A percentile compares a stretch with the other conserved stretches of the same genome.
Conservation (phyloP, 2,797 vertebrate genomes). For the Tarsius wallacei region DNA sequence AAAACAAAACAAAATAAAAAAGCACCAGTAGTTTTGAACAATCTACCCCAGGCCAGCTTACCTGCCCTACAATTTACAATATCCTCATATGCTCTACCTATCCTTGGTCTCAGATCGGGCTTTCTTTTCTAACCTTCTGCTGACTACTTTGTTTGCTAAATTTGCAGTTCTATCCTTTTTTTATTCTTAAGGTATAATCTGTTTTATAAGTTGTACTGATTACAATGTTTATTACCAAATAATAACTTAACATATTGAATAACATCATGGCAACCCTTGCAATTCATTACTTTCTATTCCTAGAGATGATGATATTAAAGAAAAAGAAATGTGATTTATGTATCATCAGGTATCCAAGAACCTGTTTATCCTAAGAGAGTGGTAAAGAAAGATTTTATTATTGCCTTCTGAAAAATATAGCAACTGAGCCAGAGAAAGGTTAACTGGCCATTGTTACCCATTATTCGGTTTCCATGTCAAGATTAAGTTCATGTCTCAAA, state of each 20-base stretch:
- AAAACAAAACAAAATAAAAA: no score
- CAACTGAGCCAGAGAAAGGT: constrained; percentile 73
- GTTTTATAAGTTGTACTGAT: constrained; percentile 65
- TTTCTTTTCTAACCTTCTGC: constrained; percentile 3
- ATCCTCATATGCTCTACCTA: background rate
- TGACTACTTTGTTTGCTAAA: background rate
- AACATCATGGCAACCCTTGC: constrained; percentile 58
- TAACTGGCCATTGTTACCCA: constrained; percentile 59
- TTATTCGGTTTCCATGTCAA: constrained; percentile 66
- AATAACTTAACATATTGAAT: constrained; percentile 73
- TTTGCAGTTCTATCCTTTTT: background rate
- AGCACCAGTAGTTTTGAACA: no score
- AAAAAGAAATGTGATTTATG: constrained; percentile 70
- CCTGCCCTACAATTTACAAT: background rate
- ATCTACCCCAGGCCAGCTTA: background rate
- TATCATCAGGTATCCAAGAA: constrained; percentile 72
- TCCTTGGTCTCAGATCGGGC: background rate
- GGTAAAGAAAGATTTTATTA: constrained; percentile 74
- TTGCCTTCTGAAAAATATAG: constrained; percentile 60
- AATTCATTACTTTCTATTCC: constrained; percentile 74
- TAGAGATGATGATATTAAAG: constrained; percentile 64
- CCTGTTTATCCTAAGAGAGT: constrained; percentile 72
- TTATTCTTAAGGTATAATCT: constrained; percentile 44
- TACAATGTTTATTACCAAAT: constrained; percentile 75
- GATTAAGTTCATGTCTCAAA: constrained; percentile 62